These are phyloP conservation scores for Mormyrus lacerda DNA, from an alignment of 2,113 vertebrate species.

Conservation along the genomic window DNA sequence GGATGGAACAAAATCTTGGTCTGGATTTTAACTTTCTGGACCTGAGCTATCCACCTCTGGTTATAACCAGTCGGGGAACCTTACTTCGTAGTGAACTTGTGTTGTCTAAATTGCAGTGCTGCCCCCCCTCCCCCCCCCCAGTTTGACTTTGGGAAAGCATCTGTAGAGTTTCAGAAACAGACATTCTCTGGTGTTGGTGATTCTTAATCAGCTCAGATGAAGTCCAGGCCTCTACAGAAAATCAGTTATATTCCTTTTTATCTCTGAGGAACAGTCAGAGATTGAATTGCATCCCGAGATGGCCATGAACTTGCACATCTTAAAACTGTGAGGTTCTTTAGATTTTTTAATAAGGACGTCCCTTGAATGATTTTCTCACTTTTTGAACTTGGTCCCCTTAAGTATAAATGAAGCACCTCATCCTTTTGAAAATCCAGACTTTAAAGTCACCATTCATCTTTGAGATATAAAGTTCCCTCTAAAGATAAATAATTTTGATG, in stretches of 20 bases:
- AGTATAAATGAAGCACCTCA: slow-evolving; percentile 64
- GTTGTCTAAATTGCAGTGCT: slow-evolving; percentile 40
- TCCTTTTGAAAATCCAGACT: slow-evolving; percentile 55
- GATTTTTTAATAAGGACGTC: slow-evolving; percentile 32
- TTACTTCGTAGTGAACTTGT: slow-evolving; percentile 36
- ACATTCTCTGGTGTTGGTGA: slow-evolving; percentile 33
- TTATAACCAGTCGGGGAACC: slow-evolving; percentile 18
- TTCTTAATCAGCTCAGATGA: slow-evolving; percentile 47
- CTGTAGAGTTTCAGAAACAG: slow-evolving; percentile 40
- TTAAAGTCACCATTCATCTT: slow-evolving; percentile 58
- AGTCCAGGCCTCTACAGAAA: slow-evolving; percentile 17
- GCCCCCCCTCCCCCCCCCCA: not conserved
- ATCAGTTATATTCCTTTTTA: slow-evolving; percentile 49
- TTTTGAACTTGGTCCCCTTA: slow-evolving; percentile 71
- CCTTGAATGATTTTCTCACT: slow-evolving; percentile 54
- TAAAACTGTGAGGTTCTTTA: slow-evolving; percentile 48
- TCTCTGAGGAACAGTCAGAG: slow-evolving; percentile 51
- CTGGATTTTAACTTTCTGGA: not conserved
- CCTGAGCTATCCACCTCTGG: not conserved
- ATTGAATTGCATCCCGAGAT: slow-evolving; percentile 53
- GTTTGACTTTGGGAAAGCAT: slow-evolving; percentile 29
- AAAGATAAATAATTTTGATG: slow-evolving; percentile 46
- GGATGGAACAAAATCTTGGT: not conserved
- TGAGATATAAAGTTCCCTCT: slow-evolving; percentile 54
- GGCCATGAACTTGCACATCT: slow-evolving; percentile 56